Conservation (phyloP, 2,113 vertebrate species). For the Psettodes erumei region DNA sequence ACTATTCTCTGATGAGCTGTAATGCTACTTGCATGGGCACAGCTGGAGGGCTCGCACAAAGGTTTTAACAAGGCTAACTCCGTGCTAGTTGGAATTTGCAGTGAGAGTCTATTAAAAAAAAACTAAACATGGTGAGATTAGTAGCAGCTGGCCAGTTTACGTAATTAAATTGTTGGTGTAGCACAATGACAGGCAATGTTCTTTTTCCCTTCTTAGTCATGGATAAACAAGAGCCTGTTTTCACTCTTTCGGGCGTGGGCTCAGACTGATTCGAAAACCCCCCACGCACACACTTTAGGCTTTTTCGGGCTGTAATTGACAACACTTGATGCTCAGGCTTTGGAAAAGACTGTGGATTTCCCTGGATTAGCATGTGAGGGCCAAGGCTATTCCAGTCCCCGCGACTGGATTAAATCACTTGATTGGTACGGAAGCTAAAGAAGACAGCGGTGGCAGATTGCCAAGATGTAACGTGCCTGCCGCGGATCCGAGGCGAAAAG, state of each 20-base stretch:
- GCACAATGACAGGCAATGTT: conserved; percentile 49
- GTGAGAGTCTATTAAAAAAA: conserved; percentile 65
- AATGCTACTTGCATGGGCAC: conserved; percentile 50
- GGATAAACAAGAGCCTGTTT: conserved; percentile 63
- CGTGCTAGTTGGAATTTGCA: conserved; percentile 50
- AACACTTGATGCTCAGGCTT: conserved; percentile 65
- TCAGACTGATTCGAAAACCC: conserved; percentile 42
- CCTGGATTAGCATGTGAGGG: conserved; percentile 68
- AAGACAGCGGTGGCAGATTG: conserved; percentile 45
- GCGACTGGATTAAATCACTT: conserved; percentile 73
- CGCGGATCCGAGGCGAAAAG: conserved; percentile 51
- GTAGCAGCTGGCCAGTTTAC: conserved; percentile 60
- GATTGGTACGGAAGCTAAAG: conserved; percentile 62
- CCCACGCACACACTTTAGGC: conserved; percentile 46
- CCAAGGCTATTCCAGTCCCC: conserved; percentile 61
- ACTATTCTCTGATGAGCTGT: conserved; percentile 47
- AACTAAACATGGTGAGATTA: conserved; percentile 65
- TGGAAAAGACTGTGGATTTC: conserved; percentile 68
- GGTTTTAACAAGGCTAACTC: conserved; percentile 35
- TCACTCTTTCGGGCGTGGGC: conserved; percentile 39
- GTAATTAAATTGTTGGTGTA: conserved; percentile 72
- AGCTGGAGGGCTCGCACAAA: conserved; percentile 52
- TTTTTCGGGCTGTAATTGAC: conserved; percentile 71
- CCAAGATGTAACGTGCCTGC: conserved; percentile 46
- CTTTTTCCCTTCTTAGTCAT: conserved; percentile 49